Evolutionary conservation across 1,140 invertebrate genomes (phyloP).

Genomic region (Phortica variegata): DNA sequence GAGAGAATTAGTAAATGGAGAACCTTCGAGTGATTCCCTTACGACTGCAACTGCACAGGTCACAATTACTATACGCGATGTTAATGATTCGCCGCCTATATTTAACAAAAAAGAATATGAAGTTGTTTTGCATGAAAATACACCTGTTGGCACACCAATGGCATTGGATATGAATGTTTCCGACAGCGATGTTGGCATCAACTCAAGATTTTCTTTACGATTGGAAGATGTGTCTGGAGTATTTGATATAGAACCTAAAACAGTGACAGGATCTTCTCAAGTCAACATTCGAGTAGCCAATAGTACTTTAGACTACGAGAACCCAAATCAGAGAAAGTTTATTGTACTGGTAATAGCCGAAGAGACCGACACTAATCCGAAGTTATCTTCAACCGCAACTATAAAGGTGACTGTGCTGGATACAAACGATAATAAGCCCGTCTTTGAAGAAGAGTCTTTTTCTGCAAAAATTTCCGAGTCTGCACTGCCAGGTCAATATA

Average conservation of each 20-base stretch:
- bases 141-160: constrained; percentile 76
- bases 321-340: constrained; percentile 89
- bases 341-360: constrained; percentile 83
- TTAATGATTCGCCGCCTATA: constrained; percentile 89
- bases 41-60: constrained; percentile 70
- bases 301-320: constrained; percentile 82
- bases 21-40: constrained; percentile 66
- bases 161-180: constrained; percentile 83
- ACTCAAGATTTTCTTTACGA: constrained; percentile 76
- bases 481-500: constrained; percentile 67
- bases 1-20: constrained; percentile 73
- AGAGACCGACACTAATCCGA: constrained; percentile 74
- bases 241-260: constrained; percentile 79
- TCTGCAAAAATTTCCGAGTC: constrained; percentile 72
- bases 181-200: constrained; percentile 81
- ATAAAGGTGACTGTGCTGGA: constrained; percentile 81
- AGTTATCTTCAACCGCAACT: constrained; percentile 81
- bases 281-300: constrained; percentile 80
- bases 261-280: constrained; percentile 75
- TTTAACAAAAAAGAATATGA: constrained; percentile 80
- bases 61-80: constrained; percentile 84
- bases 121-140: constrained; percentile 79
- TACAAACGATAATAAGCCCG: constrained; percentile 88
- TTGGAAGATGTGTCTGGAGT: constrained; percentile 78
- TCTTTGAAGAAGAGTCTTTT: constrained; percentile 75